These are phyloP conservation scores for Tetramorium alpestre DNA, from an alignment of 1,140 invertebrate species.

Conservation along the genomic window DNA sequence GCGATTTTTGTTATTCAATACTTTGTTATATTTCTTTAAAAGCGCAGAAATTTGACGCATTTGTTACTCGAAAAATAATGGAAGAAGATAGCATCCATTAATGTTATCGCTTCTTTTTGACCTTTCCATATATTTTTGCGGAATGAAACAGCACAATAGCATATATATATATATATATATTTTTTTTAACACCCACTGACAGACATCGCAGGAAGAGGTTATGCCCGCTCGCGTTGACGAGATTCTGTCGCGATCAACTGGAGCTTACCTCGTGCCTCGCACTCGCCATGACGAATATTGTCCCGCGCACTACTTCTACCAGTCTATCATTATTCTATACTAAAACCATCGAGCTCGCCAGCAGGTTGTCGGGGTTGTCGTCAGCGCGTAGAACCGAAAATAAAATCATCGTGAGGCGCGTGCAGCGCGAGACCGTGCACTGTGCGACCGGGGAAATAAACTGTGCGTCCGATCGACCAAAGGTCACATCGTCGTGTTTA, in stretches of 20 bases:
- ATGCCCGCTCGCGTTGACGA: too few species aligned
- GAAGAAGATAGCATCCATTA: background rate
- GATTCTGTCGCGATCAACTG: background rate
- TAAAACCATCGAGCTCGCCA: background rate
- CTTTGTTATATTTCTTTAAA: background rate
- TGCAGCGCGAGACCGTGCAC: background rate
- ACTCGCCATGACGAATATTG: slow-evolving; percentile 47
- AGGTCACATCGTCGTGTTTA: slow-evolving; percentile 46
- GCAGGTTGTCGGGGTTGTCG: background rate
- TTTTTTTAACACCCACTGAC: too few species aligned
- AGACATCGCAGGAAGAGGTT: too few species aligned
- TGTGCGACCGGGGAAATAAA: background rate
- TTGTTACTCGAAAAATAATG: too few species aligned
- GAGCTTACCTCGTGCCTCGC: slow-evolving; percentile 57
- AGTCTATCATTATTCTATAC: slow-evolving; percentile 29
- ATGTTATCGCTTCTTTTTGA: background rate
- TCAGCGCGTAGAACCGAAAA: background rate
- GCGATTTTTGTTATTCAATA: background rate
- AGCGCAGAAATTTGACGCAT: too few species aligned
- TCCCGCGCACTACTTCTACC: slow-evolving; percentile 6
- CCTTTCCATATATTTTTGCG: background rate
- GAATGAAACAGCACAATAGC: background rate
- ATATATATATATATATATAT: too few species aligned
- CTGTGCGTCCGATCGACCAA: slow-evolving; percentile 15
- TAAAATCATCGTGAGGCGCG: slow-evolving; percentile 31